These are phyloP conservation scores for Helostoma temminkii DNA, from an alignment of 2,797 vertebrate genomes.

Conservation along the genomic window DNA sequence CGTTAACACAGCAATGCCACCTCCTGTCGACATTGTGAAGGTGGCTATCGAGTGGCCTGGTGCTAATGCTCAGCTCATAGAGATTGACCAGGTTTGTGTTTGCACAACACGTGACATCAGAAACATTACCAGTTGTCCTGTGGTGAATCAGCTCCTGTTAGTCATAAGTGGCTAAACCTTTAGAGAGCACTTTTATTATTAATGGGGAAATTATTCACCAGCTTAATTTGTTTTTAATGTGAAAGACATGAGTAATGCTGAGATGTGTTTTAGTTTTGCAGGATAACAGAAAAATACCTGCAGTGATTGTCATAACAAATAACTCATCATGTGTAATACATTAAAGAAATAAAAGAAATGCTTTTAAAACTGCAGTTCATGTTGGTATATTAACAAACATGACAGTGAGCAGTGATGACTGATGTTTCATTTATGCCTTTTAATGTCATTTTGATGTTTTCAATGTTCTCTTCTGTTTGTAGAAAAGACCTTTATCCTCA, in stretches of 20 bases:
- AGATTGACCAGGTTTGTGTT: slow-evolving; percentile 93
- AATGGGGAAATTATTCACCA: neutral
- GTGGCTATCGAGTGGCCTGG: slow-evolving; percentile 99
- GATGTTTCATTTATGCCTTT: neutral
- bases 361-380: neutral
- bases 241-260: slow-evolving; percentile 6
- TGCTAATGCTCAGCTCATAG: slow-evolving; percentile 96
- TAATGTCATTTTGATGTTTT: slow-evolving; percentile 12
- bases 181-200: neutral
- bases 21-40: slow-evolving; percentile 96
- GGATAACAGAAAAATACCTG: neutral
- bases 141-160: neutral
- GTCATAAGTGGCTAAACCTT: neutral
- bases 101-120: neutral
- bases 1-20: slow-evolving; percentile 82
- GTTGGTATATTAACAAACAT: neutral
- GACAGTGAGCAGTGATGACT: neutral
- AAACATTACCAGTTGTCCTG: neutral
- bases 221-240: slow-evolving; percentile 12
- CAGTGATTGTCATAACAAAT: slow-evolving; percentile 2
- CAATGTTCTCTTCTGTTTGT: slow-evolving; percentile 52
- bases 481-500: slow-evolving; percentile 97
- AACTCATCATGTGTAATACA: neutral
- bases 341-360: neutral
- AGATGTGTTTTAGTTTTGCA: neutral